Base-by-base conservation (phyloP, 2,888 invertebrate genomes). In the Drosophila kuntzei region DNA sequence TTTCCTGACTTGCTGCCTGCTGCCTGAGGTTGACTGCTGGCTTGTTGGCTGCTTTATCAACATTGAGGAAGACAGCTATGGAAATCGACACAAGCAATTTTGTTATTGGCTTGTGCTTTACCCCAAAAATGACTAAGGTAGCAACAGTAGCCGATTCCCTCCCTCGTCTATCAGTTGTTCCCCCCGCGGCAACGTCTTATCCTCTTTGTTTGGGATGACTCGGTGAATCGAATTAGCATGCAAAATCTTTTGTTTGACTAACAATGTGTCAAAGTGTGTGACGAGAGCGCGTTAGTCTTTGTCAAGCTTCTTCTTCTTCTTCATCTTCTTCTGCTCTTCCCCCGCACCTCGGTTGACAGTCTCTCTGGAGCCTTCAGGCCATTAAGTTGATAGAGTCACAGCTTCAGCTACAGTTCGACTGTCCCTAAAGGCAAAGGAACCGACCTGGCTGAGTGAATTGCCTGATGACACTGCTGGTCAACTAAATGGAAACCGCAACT, bases 191-290 rank as follows among this genome's bases (percentile, higher is more conserved):
- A 27, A 36, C 39, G 22, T 47, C 62, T 55, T 65, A 74, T 50
- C 57, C 58, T 44, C 61, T 73, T 64, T 69, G 69, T 73, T 67
- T 78, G 67, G 50, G 53, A 65, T 71, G 43, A 51, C 67, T 73
- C 47, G 60, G 63, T 50, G 85, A 81, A 87, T 84, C 89, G 85
- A 89, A 85, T 85, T 85, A 89, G 87, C 85, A 89, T 89, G 79
- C 87, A 77, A 85, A 85, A 89, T 85, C 85, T 85, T 85, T 85
- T 85, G 85, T 85, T 85, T 85, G 87, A 84, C 87, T 89, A 89
- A 85, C 85, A 85, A 85, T 85, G 85, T 85, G 85, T 85, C 85
- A 85, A 85, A 81, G 87, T 87, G 87, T 87, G 79, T 89, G 80
- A 81, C 65, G 78, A 75, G 73, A 77, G 73, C 78, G 75, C 78